Base-by-base conservation (phyloP, 2,113 vertebrate genomes). In the Hemiprocne comata region DNA sequence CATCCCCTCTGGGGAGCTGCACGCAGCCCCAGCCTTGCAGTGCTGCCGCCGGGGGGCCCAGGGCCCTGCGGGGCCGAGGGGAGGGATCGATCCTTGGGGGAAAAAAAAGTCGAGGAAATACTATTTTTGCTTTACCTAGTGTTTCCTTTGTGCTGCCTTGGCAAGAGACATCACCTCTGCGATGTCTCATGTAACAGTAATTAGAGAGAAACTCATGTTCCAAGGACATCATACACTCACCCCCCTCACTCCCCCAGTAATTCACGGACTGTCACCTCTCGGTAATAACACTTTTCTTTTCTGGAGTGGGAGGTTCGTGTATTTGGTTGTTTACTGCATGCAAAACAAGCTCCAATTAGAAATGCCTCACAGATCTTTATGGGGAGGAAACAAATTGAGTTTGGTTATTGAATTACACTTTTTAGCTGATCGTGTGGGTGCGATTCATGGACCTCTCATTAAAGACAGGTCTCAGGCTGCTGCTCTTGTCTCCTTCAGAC, bases 331-430 rank as follows among this genome's bases (percentile, higher is more conserved):
- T 65, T 36, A 60, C 33, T 8, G 3, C 79, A 77, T 57, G 57
- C 62, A 64, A 72, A 96, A 69, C 24, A 90, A 53, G 17, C 77
- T 93, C 57, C 53, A 75, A 13, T 89, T 95, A 95, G 57, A 84
- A 95, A 94, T 48, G 70, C 60, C 64, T 92, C 67, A 5, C 38
- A 40, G 64, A 11, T 71, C 85, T 91, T 79, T 34, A 28, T 3
- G 1, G 8, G 19, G n/a, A 55, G 58, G 72, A 89, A 94, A 85
- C 51, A 80, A 72, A 83, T 60, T 1, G 7, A 87, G 16, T 94
- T 72, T 66, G 77, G 72, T 77, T 62, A 53, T 2, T 23, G 50
- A 61, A 29, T 81, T 71, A 29, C 10, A 10, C 31, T 77, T 87
- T 4, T 33, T 89, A 86, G 75, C 12, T 1, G 4, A 9, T 17